Percentiles rank a stretch among this genome's conserved stretches.
These are phyloP conservation scores for Origma solitaria DNA, from an alignment of 2,113 vertebrate genomes.

Conservation along the genomic window DNA sequence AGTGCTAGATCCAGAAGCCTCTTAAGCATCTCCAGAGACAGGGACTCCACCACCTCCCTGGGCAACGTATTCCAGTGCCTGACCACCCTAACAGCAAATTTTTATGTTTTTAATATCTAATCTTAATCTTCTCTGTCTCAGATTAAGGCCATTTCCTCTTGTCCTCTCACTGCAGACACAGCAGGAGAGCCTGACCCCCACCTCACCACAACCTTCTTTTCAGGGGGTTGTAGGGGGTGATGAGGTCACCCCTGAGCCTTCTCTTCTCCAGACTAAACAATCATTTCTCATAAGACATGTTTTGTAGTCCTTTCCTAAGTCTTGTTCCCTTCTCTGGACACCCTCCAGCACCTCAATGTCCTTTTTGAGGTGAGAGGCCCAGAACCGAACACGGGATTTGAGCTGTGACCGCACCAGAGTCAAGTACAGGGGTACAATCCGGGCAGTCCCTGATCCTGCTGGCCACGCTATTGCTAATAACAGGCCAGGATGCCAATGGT, in stretches of 20 bases:
- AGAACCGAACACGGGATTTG: neutral
- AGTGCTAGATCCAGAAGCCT: neutral
- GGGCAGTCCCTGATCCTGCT: neutral
- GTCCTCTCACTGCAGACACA: neutral
- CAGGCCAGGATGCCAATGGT: neutral
- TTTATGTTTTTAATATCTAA: neutral
- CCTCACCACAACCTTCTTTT: neutral
- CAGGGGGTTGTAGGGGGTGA: too few species aligned
- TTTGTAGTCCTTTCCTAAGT: neutral
- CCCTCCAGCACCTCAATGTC: neutral
- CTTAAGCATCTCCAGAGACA: neutral
- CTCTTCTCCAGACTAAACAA: neutral
- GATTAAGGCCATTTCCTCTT: neutral
- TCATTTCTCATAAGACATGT: neutral
- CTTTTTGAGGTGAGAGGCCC: neutral
- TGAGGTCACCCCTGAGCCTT: neutral
- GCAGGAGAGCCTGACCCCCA: fast-evolving
- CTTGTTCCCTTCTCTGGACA: neutral
- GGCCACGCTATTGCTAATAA: neutral
- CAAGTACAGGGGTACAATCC: neutral
- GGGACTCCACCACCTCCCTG: neutral
- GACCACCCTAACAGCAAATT: neutral
- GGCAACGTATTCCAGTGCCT: neutral
- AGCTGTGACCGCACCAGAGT: neutral
- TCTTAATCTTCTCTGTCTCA: neutral